phyloP scores from a whole-genome alignment of 2,888 invertebrate species.

The Rapana venosa region DNA sequence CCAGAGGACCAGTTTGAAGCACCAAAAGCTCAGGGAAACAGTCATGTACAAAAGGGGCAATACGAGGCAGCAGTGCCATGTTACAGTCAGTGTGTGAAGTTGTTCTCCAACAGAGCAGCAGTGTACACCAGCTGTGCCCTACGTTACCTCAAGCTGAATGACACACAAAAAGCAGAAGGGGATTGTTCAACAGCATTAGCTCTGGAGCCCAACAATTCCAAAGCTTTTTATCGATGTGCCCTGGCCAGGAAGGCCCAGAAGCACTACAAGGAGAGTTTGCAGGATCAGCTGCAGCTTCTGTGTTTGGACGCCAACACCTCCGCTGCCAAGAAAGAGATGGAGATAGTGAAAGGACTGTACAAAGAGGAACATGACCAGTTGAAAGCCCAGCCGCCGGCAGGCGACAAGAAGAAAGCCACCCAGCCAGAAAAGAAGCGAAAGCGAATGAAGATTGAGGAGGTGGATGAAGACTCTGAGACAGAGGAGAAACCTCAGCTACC shows the following conservation, averaged over 20 bases:
- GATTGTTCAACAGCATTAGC: conserved; percentile 73
- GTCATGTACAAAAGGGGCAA: conserved; percentile 71
- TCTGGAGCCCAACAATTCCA: conserved; percentile 74
- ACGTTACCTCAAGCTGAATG: conserved; percentile 73
- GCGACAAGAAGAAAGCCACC: conserved; percentile 50
- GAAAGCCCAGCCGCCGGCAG: conserved; percentile 54
- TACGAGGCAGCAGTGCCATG: conserved; percentile 69
- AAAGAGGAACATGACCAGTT: conserved; percentile 64
- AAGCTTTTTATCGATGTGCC: conserved; percentile 76
- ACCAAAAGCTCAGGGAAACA: conserved; percentile 73
- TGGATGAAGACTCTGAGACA: conserved; percentile 58
- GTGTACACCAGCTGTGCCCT: conserved; percentile 77
- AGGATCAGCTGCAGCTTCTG: conserved; percentile 72
- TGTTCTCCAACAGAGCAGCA: conserved; percentile 67
- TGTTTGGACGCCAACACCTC: conserved; percentile 73
- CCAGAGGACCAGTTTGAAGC: conserved; percentile 68
- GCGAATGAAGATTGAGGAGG: conserved; percentile 68
- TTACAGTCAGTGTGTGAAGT: conserved; percentile 72
- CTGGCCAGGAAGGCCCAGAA: conserved; percentile 75
- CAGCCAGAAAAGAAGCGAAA: conserved; percentile 59
- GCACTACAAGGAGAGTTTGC: conserved; percentile 70
- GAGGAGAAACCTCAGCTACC: conserved; percentile 34
- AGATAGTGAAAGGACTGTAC: conserved; percentile 67
- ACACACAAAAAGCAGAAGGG: conserved; percentile 62
- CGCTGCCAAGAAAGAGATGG: conserved; percentile 74